Percentiles rank a stretch among this genome's conserved stretches.
Evolutionary conservation across 2,113 vertebrate genomes (phyloP).

Genomic region (Elaphurus davidianus): DNA sequence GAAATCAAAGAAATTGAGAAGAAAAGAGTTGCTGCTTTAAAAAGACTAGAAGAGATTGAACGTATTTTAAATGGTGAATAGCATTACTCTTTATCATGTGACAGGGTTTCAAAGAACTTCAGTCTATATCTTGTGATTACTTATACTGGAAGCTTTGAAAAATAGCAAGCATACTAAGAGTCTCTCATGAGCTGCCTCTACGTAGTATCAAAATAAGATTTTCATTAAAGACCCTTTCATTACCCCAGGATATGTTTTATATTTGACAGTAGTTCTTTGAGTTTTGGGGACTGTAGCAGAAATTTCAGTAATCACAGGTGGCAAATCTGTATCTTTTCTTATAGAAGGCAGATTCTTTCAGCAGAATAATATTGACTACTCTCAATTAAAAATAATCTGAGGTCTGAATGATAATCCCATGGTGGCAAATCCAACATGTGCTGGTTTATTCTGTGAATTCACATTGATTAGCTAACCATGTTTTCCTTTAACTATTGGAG

Average conservation of each 20-base stretch:
- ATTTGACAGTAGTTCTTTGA: not conserved
- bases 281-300: conserved; percentile 51
- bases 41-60: conserved; percentile 98
- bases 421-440: not conserved
- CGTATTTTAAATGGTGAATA: conserved; percentile 97
- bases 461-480: conserved; percentile 45
- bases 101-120: conserved; percentile 39
- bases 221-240: conserved; percentile 29
- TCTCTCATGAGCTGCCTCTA: conserved; percentile 48
- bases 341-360: conserved; percentile 4
- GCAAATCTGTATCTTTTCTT: conserved; percentile 36
- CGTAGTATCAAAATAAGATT: conserved; percentile 32
- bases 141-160: conserved; percentile 71
- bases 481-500: conserved; percentile 57
- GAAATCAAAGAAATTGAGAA: conserved; percentile 97
- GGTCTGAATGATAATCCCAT: conserved; percentile 19
- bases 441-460: conserved; percentile 51
- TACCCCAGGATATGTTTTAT: not conserved
- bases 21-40: conserved; percentile 96
- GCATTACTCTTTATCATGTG: conserved; percentile 50
- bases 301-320: not conserved
- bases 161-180: conserved; percentile 39
- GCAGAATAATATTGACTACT: conserved; percentile 21
- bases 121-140: conserved; percentile 34
- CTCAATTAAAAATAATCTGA: conserved; percentile 49